Base-by-base conservation (phyloP, 53 echinoderm and acorn worm genomes). In the Mesocentrotus franciscanus region DNA sequence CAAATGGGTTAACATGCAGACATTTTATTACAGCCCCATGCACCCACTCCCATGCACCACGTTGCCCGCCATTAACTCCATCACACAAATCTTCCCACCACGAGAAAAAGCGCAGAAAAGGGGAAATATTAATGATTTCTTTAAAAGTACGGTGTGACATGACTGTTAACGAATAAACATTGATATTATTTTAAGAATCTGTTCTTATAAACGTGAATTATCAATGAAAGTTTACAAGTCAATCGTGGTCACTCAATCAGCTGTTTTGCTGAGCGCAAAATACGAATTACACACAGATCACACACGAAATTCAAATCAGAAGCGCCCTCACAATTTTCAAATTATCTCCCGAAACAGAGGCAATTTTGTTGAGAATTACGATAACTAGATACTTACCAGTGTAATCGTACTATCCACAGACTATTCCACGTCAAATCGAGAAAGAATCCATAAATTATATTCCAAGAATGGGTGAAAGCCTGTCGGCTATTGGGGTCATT, bases 281-380 rank as follows among this genome's bases (percentile, higher is more conserved):
- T 57, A 87, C 22, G 20, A 36, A 39, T 33, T 20, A 74, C 56
- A 56, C 57, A 17, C 30, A 58, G 55, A 93, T 56, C 60, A 58
- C 93, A 94, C 85, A 87, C 95, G 29, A 61, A 85, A 94, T 85
- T 61, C 95, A 94, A 61, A 60, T 32, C 87, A 70, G 60, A 87
- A 85, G 95, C 95, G 95, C 95, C 95, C 95, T 94, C 95, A 94
- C 87, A 39, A 94, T 66, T 35, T 85, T 60, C 20, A 94, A 94
- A 85, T 49, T 60, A 94, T 81, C 59, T 22, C 61, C 12, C 0
- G 4, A 42, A 66, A 18, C 26, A 20, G 13, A 13, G 4, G 60
- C 17, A 56, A 85, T 10, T 62, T 94, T 0, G 15, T 0, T 70
- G 60, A 70, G 57, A 87, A 60, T 60, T 70, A 34, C 11, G 14